These are phyloP conservation scores for Barbus barbus DNA, from an alignment of 2,113 vertebrate genomes.

Conservation along the genomic window DNA sequence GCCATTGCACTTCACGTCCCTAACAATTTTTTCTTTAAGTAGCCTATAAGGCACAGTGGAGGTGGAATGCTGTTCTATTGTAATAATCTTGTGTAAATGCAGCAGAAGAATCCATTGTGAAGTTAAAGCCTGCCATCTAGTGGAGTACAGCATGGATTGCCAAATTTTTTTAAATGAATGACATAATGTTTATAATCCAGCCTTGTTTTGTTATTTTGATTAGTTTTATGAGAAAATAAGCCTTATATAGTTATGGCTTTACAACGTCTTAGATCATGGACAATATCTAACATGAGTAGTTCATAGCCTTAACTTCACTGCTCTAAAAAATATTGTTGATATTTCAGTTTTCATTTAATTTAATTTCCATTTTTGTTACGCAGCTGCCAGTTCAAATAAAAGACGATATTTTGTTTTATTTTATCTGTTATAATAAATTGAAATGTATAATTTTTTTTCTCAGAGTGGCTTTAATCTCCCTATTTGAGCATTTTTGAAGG, in stretches of 20 bases:
- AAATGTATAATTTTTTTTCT: too few relatives aligned
- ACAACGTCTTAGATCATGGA: neutral
- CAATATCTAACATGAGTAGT: neutral
- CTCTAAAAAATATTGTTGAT: neutral
- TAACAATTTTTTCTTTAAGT: neutral
- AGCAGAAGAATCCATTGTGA: neutral
- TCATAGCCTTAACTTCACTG: neutral
- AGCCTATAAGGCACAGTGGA: neutral
- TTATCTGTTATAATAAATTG: too few relatives aligned
- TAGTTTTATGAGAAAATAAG: neutral
- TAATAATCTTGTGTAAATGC: neutral
- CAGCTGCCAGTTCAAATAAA: neutral
- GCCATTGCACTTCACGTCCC: neutral
- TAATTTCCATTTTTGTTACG: neutral
- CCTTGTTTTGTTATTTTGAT: neutral
- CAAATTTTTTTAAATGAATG: too few relatives aligned
- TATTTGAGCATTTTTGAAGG: too few relatives aligned
- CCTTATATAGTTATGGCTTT: too few relatives aligned
- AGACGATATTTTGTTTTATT: too few relatives aligned
- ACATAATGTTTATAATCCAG: neutral
- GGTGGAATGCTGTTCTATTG: neutral
- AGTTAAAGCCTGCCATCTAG: slow-evolving; percentile 23
- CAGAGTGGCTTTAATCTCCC: too few relatives aligned
- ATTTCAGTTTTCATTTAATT: neutral
- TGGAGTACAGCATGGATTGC: neutral